These are phyloP conservation scores for Drosophila glabriapex DNA, from an alignment of 2,888 invertebrate genomes.

Conservation along the genomic window DNA sequence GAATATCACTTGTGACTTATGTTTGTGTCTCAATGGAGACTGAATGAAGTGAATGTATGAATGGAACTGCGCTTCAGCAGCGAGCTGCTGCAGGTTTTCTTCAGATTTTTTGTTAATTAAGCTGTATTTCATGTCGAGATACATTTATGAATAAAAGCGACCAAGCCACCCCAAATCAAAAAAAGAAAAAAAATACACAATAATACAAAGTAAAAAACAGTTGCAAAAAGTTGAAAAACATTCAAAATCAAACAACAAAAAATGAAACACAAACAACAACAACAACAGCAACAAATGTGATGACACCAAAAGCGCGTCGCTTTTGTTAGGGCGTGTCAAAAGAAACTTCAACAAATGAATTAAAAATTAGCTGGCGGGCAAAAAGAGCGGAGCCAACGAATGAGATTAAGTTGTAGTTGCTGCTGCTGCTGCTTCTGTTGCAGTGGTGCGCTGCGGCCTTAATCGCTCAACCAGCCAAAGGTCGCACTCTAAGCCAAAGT, in stretches of 20 bases:
- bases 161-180: constrained; percentile 30
- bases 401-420: constrained; percentile 57
- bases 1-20: constrained; percentile 30
- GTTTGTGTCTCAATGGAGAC: constrained; percentile 5
- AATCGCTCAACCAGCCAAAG: constrained; percentile 69
- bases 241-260: constrained; percentile 28
- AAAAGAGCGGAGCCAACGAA: constrained; percentile 31
- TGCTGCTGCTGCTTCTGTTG: background rate
- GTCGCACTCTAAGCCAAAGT: constrained; percentile 56
- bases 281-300: constrained; percentile 58
- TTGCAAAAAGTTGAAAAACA: constrained; percentile 49
- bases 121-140: constrained; percentile 78
- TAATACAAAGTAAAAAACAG: constrained; percentile 23
- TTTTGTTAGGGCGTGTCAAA: constrained; percentile 76
- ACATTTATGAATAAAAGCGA: constrained; percentile 75
- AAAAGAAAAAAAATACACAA: constrained; percentile 26
- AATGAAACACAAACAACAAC: constrained; percentile 11
- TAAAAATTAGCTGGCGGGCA: constrained; percentile 69
- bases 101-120: constrained; percentile 79
- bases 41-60: constrained; percentile 67
- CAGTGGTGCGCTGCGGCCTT: constrained; percentile 67
- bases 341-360: constrained; percentile 73
- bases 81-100: constrained; percentile 64
- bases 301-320: constrained; percentile 73
- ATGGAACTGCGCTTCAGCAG: constrained; percentile 74